Evolutionary conservation across 1,140 invertebrate species (phyloP), one percentile per base, ranked within the genome.

Genomic region (Dolichoris vasculosae): DNA sequence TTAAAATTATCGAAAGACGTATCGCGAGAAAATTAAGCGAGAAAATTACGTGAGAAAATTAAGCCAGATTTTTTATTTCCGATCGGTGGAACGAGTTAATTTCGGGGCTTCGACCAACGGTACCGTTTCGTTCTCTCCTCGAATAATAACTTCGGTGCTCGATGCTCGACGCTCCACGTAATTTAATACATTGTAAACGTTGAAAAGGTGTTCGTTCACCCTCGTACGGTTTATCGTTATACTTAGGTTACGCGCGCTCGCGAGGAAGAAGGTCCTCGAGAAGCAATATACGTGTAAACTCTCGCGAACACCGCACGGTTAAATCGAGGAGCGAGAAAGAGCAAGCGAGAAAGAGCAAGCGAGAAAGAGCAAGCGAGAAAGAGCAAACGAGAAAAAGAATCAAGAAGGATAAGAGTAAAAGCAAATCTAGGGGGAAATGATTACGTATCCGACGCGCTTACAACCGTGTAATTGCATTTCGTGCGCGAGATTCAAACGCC

Each of bases 391-490:
- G 63, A 69, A 69, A 81, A 69, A 69, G 32, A 69, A 73, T 43
- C 2, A 11, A 43, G 2, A 73, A 23, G 55, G 35, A 35, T 32
- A 78, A 55, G 51, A 40, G 32, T 35, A 32, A 38, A 30, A 59
- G 75, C 15, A 40, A 73, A 73, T 73, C 38, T 73, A 38, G 69
- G 32, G 30, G 26, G 80, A 69, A 82, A 82, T 71, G 64, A 82
- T 82, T 82, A 59, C 69, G 30, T 32, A 40, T 9, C 67, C 23
- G 30, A 75, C 9, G 35, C 30, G 23, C 48, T 82, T 75, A 75
- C 81, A 59, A 64, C 63, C 46, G 43, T 46, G 55, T 77, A 77
- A 77, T 76, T 83, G 51, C 48, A 40, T 75, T 76, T 76, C 51
- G 71, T 55, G 15, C 26, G 32, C 69, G 23, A 15, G 64, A 3